Evolutionary conservation across 1,140 invertebrate species (phyloP).

Genomic region (Lethocerus indicus): DNA sequence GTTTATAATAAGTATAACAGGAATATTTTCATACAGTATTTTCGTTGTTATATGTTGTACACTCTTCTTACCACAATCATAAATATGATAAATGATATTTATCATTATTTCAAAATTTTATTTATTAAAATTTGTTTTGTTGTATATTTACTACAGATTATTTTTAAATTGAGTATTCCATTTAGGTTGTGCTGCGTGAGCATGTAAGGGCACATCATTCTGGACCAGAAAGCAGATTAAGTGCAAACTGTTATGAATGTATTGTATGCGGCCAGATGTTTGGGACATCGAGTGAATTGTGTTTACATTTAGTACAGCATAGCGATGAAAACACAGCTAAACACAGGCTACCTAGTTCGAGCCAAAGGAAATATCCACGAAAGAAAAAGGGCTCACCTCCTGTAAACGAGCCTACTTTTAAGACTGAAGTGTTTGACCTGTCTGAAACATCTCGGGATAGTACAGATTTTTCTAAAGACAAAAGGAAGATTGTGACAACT

Average conservation of each 20-base stretch:
- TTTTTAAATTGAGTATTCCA: neutral
- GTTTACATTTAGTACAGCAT: constrained; percentile 62
- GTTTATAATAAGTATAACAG: neutral
- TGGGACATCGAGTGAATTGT: constrained; percentile 49
- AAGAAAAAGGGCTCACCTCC: constrained; percentile 16
- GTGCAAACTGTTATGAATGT: constrained; percentile 38
- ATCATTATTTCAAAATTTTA: neutral
- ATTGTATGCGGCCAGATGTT: constrained; percentile 53
- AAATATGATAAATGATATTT: neutral
- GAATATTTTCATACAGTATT: neutral
- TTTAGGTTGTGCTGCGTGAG: constrained; percentile 53
- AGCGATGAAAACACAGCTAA: constrained; percentile 66
- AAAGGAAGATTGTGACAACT: no score
- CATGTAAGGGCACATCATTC: constrained; percentile 70
- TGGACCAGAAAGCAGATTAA: constrained; percentile 44
- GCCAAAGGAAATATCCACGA: constrained; percentile 61
- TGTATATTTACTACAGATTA: neutral
- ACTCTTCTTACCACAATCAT: neutral
- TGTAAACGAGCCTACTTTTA: no score
- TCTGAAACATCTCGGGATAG: no score
- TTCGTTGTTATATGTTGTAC: neutral
- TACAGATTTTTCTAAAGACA: no score
- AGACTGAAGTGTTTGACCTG: no score
- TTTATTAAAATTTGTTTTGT: neutral
- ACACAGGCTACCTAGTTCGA: constrained; percentile 45